phyloP scores from a whole-genome alignment of 2,113 vertebrate genomes.

The Onychostruthus taczanowskii region DNA sequence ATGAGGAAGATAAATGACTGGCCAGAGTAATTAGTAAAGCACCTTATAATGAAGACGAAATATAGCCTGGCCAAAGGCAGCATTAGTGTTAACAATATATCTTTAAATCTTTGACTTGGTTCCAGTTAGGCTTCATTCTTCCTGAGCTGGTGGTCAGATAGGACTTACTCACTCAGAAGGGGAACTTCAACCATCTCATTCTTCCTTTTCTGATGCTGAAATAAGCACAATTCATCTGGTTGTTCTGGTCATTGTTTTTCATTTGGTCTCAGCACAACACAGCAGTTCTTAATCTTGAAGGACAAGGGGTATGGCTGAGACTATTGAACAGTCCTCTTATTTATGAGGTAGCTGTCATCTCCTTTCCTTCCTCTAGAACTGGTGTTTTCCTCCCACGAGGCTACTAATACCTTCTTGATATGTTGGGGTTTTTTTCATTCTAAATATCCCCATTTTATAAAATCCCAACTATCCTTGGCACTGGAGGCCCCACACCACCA shows the following conservation, averaged over 20 bases:
- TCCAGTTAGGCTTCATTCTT: background rate
- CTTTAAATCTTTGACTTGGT: background rate
- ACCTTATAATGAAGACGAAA: background rate
- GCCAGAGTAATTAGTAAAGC: background rate
- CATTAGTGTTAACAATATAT: background rate
- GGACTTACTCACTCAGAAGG: background rate
- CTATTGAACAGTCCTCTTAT: background rate
- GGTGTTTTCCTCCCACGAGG: background rate
- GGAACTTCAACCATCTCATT: background rate
- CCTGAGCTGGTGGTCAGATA: background rate
- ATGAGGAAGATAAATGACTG: background rate
- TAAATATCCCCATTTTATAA: background rate
- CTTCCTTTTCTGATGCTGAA: background rate
- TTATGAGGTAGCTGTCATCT: background rate
- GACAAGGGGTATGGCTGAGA: background rate
- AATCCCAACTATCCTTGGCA: background rate
- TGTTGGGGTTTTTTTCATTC: background rate
- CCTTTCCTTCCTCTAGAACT: background rate
- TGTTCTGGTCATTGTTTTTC: background rate
- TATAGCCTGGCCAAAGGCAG: background rate
- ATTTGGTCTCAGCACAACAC: background rate
- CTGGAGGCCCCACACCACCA: accelerated
- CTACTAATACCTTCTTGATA: background rate
- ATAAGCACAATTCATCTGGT: background rate
- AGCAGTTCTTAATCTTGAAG: background rate